Conservation (phyloP, 2,113 vertebrate species). For the Macheiramphus alcinus region DNA sequence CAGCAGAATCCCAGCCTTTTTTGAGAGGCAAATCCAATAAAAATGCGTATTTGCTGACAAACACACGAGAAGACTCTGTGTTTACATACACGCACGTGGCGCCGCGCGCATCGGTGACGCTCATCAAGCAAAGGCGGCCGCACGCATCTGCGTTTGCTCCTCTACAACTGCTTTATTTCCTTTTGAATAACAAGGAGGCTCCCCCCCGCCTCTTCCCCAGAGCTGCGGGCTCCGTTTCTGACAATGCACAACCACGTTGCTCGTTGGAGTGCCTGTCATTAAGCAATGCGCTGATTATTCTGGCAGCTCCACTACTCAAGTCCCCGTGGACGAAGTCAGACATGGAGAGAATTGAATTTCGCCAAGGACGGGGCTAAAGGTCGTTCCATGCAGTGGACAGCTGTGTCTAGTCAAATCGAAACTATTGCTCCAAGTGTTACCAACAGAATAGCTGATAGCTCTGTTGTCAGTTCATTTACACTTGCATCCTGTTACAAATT, state of each 20-base stretch:
- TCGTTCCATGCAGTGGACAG: slow-evolving; percentile 68
- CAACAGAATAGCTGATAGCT: slow-evolving; percentile 62
- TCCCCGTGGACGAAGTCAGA: slow-evolving; percentile 66
- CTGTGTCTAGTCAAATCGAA: slow-evolving; percentile 73
- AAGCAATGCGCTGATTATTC: slow-evolving; percentile 72
- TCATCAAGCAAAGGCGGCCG: background rate
- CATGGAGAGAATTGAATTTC: slow-evolving; percentile 76
- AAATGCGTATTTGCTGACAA: background rate
- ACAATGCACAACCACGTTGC: slow-evolving; percentile 34
- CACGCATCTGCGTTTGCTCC: background rate
- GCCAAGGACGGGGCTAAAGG: slow-evolving; percentile 70
- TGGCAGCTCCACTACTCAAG: slow-evolving; percentile 55
- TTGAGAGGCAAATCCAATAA: background rate
- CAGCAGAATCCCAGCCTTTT: background rate
- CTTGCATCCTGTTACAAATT: slow-evolving; percentile 64
- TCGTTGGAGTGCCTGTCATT: slow-evolving; percentile 65
- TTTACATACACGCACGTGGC: background rate
- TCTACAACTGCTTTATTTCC: background rate
- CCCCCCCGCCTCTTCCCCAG: background rate
- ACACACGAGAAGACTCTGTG: background rate
- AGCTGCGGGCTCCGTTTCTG: slow-evolving; percentile 20
- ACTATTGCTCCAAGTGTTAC: slow-evolving; percentile 59
- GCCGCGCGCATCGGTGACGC: rapidly evolving
- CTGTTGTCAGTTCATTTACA: slow-evolving; percentile 67
- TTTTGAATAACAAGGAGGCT: background rate